Evolutionary conservation across 1,140 invertebrate species (phyloP), one percentile per base, ranked within the genome.

Genomic region (Zaprionus taronus): DNA sequence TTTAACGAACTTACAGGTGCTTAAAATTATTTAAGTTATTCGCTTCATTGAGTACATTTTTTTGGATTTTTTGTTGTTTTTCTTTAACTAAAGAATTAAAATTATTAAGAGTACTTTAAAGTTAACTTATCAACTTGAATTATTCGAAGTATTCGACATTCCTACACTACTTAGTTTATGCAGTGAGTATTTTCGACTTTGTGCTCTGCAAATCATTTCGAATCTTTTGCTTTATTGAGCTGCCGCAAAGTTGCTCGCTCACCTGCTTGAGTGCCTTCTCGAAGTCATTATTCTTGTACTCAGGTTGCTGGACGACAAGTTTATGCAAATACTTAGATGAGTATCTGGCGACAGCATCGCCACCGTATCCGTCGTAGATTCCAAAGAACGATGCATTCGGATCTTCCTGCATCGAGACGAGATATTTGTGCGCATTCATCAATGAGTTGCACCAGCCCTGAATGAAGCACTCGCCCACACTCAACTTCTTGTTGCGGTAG

Each of bases 331-430:
- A 28, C 14, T 51, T 34, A 14, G 26, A 26, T 5, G 62, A 47
- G 34, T 51, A 64, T 20, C 34, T 28, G 4, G 47, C 47, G 0
- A 64, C 47, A 28, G 31, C 26, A 51, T 51, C 44, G 31, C 47
- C 47, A 11, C 62, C 62, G 17, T 64, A 47, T 15, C 26, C 28
- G 31, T 64, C 62, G 9, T 49, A 64, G 17, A 64, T 31, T 1
- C 11, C 62, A 64, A 51, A 64, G 47, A 51, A 64, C 5, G 47
- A 51, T 51, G 47, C 26, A 22, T 14, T 22, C 17, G 62, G 62
- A 64, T 64, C 62, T 14, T 53, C 24, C 3, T 7, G n/a, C 9
- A 64, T 3, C 2, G 62, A 64, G 12, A 53, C 20, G 1, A 22
- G 20, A 24, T 24, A 53, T 11, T 47, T 64, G 17, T 64, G 47